Base-by-base conservation (phyloP, 2,797 vertebrate genomes). In the Platyrinchus mystaceus region DNA sequence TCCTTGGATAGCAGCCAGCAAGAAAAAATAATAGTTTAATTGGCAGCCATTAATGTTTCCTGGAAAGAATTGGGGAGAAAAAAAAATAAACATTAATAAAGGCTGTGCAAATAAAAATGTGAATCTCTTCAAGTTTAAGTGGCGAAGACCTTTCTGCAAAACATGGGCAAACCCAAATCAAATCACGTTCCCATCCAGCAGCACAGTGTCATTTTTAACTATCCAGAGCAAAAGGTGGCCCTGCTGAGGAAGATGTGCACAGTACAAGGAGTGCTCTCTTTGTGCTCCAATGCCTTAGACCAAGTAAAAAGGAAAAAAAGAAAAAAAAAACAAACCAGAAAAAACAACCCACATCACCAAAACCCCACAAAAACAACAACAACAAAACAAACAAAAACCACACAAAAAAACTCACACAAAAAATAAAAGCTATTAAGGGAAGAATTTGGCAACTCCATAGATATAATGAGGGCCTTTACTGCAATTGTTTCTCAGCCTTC, bases 1-100 rank as follows among this genome's bases (percentile, higher is more conserved):
- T 39, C 99, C 99, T 87, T 99, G 99, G 92, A 99, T 98, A 15
- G 98, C 99, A 2, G 99, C 99, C 98, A 99, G 98, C 37, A 99
- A 97, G 81, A 99, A 99, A 96, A 99, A 99, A 94, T 99, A 99
- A 94, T 99, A 99, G 97, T 99, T 98, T 91, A 99, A 97, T 17
- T 98, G 97, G 97, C 99, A 99, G 94, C 98, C 98, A 1, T 99
- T 99, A 95, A 99, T 99, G 73, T 99, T 99, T 60, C 99, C 99
- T 99, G 62, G 37, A 78, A 90, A 64, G 47, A 82, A 66, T 53
- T 6, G 27, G 59, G 41, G 16, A 82, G 59, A 9, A 30, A 22
- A 24, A 24, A 17, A 46, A 44, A 27, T 5, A 23, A 30, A 11
- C 3, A 17, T 82, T 59, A 52, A 30, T 14, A 21, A 6, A 43